Conservation (phyloP, 2,888 invertebrate species). For the Brachyptera putata region DNA sequence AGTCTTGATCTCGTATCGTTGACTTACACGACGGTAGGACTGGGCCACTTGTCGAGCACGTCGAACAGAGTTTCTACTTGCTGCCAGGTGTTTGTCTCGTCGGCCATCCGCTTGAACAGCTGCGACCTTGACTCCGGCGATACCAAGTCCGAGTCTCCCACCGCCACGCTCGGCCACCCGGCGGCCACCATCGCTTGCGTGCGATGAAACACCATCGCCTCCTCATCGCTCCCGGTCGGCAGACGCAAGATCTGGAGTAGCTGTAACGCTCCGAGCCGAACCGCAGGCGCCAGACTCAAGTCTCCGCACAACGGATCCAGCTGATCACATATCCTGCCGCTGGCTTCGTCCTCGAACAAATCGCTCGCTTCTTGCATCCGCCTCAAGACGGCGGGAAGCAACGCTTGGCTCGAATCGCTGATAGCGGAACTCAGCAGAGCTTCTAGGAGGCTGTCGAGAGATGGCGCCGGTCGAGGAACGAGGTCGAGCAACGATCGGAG, state of each 20-base stretch:
- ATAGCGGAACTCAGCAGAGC: conserved; percentile 22
- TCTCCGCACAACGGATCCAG: conserved; percentile 32
- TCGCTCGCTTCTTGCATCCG: conserved; percentile 26
- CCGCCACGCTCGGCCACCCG: conserved; percentile 26
- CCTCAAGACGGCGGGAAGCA: conserved; percentile 26
- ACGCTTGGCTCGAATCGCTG: neutral
- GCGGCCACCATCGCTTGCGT: conserved; percentile 32
- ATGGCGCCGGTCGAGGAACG: conserved; percentile 13
- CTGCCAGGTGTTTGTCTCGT: conserved; percentile 21
- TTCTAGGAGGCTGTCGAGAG: conserved; percentile 17
- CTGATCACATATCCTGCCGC: neutral
- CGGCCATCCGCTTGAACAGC: conserved; percentile 22
- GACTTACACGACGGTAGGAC: neutral
- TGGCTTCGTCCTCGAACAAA: neutral
- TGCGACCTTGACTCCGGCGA: conserved; percentile 16
- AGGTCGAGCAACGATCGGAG: conserved; percentile 18
- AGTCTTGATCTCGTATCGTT: too few species aligned
- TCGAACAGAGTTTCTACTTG: conserved; percentile 25
- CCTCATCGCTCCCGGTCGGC: conserved; percentile 19
- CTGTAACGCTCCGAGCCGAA: conserved; percentile 30
- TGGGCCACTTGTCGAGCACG: conserved; percentile 29
- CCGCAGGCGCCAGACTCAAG: conserved; percentile 23
- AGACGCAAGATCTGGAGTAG: conserved; percentile 29
- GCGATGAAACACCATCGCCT: conserved; percentile 27
- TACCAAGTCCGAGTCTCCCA: conserved; percentile 26